Conservation (phyloP, 1,140 invertebrate species). For the Leptinotarsa undecemlineata region DNA sequence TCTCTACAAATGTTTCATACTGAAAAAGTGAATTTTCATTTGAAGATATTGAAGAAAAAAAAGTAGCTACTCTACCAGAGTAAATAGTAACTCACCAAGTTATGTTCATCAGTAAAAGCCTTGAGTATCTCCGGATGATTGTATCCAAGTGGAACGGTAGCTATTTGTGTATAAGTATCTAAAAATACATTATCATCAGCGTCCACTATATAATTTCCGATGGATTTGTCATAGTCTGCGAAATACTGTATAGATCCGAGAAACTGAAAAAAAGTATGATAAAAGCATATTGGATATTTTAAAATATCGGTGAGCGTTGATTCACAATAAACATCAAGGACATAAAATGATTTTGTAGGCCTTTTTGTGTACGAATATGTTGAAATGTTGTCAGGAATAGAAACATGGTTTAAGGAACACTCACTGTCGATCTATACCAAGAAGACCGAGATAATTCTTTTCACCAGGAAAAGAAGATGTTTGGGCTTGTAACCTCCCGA, state of each 20-base stretch:
- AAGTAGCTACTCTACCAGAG: no score
- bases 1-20: conserved; percentile 25
- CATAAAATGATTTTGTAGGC: no score
- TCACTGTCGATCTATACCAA: no score
- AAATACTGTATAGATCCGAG: conserved; percentile 78
- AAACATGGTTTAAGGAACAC: no score
- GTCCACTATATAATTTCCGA: conserved; percentile 95
- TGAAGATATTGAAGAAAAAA: not conserved
- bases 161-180: conserved; percentile 96
- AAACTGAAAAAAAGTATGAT: not conserved
- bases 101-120: conserved; percentile 73
- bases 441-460: no score
- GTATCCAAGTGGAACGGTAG: conserved; percentile 94
- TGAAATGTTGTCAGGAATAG: no score
- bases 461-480: no score
- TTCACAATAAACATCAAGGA: no score
- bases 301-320: no score
- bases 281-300: no score
- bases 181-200: conserved; percentile 90
- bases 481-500: no score
- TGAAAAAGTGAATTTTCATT: not conserved
- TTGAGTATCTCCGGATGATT: conserved; percentile 89
- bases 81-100: conserved; percentile 66
- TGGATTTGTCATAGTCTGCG: conserved; percentile 92
- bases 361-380: no score